Evolutionary conservation across 1,140 invertebrate genomes (phyloP).

Genomic region (Zaprionus ornatus): DNA sequence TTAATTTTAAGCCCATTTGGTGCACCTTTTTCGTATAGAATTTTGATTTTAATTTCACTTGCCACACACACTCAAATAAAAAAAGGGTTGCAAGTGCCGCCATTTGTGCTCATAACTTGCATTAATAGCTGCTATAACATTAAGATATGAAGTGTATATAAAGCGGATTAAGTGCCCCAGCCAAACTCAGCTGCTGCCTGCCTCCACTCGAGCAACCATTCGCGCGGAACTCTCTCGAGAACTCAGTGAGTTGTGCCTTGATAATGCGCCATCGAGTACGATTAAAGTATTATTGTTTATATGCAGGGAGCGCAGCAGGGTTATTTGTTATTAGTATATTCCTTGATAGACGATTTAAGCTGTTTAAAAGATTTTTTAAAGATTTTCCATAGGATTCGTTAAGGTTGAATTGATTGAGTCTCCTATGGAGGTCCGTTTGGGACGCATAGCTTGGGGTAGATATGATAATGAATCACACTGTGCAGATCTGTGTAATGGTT

Average conservation of each 20-base stretch:
- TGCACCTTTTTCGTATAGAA: constrained; percentile 25
- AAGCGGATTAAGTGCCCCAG: constrained; percentile 45
- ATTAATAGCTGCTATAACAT: constrained; percentile 15
- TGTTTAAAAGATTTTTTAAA: neutral
- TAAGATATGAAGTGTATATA: constrained; percentile 3
- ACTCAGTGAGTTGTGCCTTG: constrained; percentile 32
- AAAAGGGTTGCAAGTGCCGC: constrained; percentile 64
- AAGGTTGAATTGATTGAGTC: neutral
- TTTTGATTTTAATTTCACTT: constrained; percentile 58
- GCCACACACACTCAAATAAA: neutral
- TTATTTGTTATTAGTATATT: neutral
- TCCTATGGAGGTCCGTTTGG: neutral
- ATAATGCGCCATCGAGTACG: neutral
- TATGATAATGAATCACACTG: no score
- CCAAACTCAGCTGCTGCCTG: neutral
- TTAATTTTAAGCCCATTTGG: constrained; percentile 69
- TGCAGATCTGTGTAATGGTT: neutral
- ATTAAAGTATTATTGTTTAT: neutral
- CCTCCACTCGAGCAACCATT: constrained; percentile 35
- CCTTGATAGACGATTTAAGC: neutral
- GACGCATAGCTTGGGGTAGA: no score
- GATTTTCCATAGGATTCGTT: neutral
- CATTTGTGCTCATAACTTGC: constrained; percentile 63
- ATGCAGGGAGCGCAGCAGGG: neutral
- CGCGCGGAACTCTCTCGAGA: constrained; percentile 36